Percentiles rank a stretch among this genome's conserved stretches.
Evolutionary conservation across 1,140 invertebrate species (phyloP).

Genomic region (Triops cancriformis): DNA sequence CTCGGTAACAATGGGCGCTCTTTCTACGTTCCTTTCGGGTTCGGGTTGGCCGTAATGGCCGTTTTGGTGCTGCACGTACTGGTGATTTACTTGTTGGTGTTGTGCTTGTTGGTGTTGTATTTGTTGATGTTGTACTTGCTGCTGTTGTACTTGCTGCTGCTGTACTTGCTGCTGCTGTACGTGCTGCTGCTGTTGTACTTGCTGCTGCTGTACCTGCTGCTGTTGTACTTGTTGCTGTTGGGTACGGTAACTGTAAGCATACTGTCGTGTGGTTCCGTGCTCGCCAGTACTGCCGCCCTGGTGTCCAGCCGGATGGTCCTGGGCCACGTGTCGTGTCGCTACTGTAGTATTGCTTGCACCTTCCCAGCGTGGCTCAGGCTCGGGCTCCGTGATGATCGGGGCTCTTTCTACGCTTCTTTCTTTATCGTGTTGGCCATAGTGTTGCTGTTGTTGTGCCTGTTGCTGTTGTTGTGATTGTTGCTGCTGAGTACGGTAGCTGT

Average conservation of each 20-base stretch:
- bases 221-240: neutral
- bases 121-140: neutral
- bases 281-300: neutral
- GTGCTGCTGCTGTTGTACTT: too few species aligned
- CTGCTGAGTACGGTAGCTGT: slow-evolving; percentile 17
- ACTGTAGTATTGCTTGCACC: neutral
- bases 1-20: neutral
- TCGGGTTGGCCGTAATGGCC: neutral
- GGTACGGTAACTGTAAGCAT: slow-evolving; percentile 19
- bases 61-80: too few species aligned
- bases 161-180: neutral
- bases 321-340: neutral
- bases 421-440: neutral
- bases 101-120: too few species aligned
- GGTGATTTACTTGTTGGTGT: too few species aligned
- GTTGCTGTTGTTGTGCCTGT: neutral
- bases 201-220: neutral
- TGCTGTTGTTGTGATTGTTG: neutral
- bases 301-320: neutral
- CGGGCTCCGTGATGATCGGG: neutral
- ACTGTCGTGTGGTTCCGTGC: neutral
- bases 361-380: neutral
- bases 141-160: neutral
- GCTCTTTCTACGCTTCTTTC: neutral
- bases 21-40: neutral